Percentiles rank a stretch among this genome's conserved stretches.
phyloP scores from a whole-genome alignment of 2,113 vertebrate species.

The Plotosus lineatus region DNA sequence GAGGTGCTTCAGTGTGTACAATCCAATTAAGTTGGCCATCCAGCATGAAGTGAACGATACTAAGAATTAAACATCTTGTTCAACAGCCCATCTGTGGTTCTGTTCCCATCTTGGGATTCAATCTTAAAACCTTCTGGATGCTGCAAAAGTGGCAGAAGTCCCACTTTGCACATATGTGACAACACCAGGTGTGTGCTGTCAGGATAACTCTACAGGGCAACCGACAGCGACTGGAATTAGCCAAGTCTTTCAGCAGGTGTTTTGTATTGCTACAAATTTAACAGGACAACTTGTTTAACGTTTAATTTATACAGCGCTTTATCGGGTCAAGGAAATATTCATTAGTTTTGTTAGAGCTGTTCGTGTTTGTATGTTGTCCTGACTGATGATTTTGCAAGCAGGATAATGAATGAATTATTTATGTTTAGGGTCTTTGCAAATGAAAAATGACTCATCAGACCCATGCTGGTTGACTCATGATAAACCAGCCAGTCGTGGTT shows the following conservation, averaged over 20 bases:
- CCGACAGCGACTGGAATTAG: conserved; percentile 8
- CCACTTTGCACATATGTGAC: neutral
- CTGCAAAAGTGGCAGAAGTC: neutral
- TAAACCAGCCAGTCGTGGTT: neutral
- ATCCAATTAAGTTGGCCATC: neutral
- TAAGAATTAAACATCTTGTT: neutral
- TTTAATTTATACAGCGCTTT: conserved; percentile 5
- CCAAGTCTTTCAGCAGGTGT: conserved; percentile 1
- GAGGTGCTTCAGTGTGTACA: neutral
- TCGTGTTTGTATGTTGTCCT: neutral
- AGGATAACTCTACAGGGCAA: neutral
- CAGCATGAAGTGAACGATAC: neutral
- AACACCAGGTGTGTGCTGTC: conserved; percentile 27
- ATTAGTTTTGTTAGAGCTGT: neutral
- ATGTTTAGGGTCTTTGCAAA: neutral
- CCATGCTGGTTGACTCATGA: neutral
- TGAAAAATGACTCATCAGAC: neutral
- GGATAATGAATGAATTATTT: neutral
- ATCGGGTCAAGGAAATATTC: neutral
- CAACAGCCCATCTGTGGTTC: neutral
- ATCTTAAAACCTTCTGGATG: neutral
- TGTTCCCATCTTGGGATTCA: neutral
- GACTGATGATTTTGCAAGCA: neutral
- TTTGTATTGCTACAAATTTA: conserved; percentile 14
- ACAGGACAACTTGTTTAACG: conserved; percentile 6